Evolutionary conservation across 2,797 vertebrate genomes (phyloP).

Genomic region (Hypotaenidia okinawae): DNA sequence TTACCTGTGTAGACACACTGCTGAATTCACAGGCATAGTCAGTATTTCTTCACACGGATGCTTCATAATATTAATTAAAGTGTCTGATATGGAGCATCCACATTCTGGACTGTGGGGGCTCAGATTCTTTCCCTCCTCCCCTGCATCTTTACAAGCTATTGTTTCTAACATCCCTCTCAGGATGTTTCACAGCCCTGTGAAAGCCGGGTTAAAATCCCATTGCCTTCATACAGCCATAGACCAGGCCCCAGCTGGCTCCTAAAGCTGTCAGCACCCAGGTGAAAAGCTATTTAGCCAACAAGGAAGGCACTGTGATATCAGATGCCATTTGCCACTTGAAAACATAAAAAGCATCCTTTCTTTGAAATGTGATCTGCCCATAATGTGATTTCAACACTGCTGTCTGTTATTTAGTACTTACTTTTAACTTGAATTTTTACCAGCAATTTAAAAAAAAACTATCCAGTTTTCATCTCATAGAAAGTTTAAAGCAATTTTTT

Average conservation of each 20-base stretch:
- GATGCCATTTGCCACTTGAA: background rate
- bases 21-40: background rate
- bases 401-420: slow-evolving; percentile 27
- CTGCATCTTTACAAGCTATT: background rate
- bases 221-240: background rate
- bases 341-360: background rate
- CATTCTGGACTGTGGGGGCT: background rate
- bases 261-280: background rate
- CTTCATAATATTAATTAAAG: background rate
- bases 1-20: background rate
- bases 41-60: background rate
- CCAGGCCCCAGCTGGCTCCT: background rate
- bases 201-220: background rate
- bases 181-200: background rate
- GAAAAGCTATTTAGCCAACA: background rate
- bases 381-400: background rate
- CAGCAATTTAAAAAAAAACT: background rate
- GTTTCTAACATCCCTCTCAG: background rate
- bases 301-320: background rate
- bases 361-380: slow-evolving; percentile 33
- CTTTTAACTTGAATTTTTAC: slow-evolving; percentile 30
- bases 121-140: background rate
- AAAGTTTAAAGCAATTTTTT: slow-evolving; percentile 65
- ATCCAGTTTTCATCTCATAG: slow-evolving; percentile 20
- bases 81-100: background rate